These are phyloP conservation scores for Anagyrus pseudococci DNA, from an alignment of 2,888 invertebrate species.

Conservation along the genomic window DNA sequence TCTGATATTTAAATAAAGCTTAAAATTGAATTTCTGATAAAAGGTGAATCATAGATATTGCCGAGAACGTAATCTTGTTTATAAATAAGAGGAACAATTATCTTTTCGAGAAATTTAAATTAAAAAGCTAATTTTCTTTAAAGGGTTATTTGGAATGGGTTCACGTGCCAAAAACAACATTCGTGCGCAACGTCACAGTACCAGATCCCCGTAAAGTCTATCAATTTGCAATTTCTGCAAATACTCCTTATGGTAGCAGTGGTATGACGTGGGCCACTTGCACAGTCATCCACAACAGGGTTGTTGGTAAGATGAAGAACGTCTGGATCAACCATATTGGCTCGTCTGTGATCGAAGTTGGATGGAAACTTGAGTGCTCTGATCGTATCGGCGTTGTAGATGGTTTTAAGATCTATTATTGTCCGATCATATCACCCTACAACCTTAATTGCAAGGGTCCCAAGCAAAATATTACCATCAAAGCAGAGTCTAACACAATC, in stretches of 20 bases:
- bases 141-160: constrained; percentile 71
- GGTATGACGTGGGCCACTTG: constrained; percentile 88
- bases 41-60: no score
- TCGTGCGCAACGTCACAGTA: constrained; percentile 67
- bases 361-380: constrained; percentile 81
- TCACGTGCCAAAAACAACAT: constrained; percentile 64
- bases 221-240: constrained; percentile 84
- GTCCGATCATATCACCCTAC: constrained; percentile 68
- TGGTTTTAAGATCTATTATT: constrained; percentile 80
- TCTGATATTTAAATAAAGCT: no score
- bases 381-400: constrained; percentile 74
- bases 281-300: constrained; percentile 65
- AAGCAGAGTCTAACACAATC: constrained; percentile 64
- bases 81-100: no score
- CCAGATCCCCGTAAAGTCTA: constrained; percentile 67
- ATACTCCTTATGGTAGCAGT: constrained; percentile 73
- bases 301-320: constrained; percentile 67
- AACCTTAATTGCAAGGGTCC: constrained; percentile 67
- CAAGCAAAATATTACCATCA: constrained; percentile 61
- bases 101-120: no score
- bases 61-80: no score
- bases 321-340: constrained; percentile 65
- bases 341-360: constrained; percentile 68
- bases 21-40: no score
- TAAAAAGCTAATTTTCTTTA: constrained; percentile 1